These are phyloP conservation scores for Athene cunicularia DNA, from an alignment of 2,113 vertebrate species.

Conservation along the genomic window DNA sequence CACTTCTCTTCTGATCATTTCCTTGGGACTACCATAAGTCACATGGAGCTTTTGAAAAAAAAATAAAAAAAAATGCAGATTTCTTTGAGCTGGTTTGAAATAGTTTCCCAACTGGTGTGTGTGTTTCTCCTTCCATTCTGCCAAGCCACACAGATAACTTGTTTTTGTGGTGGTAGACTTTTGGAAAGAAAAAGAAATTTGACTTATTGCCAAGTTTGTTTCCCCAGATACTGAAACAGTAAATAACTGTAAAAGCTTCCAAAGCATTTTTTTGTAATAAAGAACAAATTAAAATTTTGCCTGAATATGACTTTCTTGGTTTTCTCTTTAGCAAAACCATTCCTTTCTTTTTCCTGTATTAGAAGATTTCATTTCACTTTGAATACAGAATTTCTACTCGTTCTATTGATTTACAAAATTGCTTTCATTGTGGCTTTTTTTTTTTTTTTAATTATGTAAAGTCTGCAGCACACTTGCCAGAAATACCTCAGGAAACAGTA, in stretches of 20 bases:
- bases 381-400: neutral
- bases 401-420: neutral
- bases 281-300: neutral
- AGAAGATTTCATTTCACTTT: neutral
- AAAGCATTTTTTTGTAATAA: neutral
- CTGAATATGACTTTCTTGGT: neutral
- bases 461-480: conserved; percentile 81
- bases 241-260: neutral
- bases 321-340: neutral
- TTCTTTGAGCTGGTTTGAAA: neutral
- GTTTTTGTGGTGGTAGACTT: neutral
- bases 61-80: neutral
- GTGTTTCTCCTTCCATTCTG: neutral
- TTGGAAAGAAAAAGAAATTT: neutral
- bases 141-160: neutral
- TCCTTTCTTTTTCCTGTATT: neutral
- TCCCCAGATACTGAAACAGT: neutral
- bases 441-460: neutral
- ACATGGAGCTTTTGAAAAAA: neutral
- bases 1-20: neutral
- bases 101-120: neutral
- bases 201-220: neutral
- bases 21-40: neutral
- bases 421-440: neutral
- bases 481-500: conserved; percentile 81